phyloP scores from a whole-genome alignment of 2,888 invertebrate species.

The Glyphotaelius pellucidus region DNA sequence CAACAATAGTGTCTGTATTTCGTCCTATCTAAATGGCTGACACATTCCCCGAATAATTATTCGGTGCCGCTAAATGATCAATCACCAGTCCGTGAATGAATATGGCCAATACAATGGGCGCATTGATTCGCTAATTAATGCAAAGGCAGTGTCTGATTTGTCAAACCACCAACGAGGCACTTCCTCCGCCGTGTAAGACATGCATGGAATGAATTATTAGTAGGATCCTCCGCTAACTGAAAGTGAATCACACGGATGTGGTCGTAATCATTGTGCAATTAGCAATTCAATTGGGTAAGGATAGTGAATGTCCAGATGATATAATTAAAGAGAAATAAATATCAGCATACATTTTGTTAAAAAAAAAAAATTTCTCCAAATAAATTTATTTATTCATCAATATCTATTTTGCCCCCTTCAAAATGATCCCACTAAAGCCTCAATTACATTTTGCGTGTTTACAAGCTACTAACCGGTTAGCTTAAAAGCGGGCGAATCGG shows the following conservation, averaged over 20 bases:
- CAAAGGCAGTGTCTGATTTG: conserved; percentile 5
- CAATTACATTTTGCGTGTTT: no score
- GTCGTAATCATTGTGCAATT: conserved; percentile 31
- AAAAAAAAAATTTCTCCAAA: no score
- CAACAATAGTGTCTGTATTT: neutral
- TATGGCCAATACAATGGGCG: neutral
- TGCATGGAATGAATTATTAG: conserved; percentile 32
- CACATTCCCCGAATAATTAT: neutral
- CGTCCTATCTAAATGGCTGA: neutral
- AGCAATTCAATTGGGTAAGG: neutral
- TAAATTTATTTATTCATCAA: no score
- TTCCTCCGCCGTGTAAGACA: conserved; percentile 35
- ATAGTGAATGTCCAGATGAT: neutral
- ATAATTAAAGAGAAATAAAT: no score
- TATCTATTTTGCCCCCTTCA: no score
- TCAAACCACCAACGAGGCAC: neutral
- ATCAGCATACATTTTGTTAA: no score
- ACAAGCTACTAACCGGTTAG: no score
- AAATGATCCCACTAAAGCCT: no score
- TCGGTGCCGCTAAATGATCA: conserved; percentile 2
- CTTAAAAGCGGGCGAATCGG: no score
- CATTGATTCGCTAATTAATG: neutral
- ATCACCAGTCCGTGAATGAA: neutral
- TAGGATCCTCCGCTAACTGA: neutral
- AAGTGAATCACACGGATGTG: conserved; percentile 44